A percentile compares a stretch with the other conserved stretches of the same genome.
phyloP scores from a whole-genome alignment of 2,113 vertebrate genomes.

The Carlito syrichta region DNA sequence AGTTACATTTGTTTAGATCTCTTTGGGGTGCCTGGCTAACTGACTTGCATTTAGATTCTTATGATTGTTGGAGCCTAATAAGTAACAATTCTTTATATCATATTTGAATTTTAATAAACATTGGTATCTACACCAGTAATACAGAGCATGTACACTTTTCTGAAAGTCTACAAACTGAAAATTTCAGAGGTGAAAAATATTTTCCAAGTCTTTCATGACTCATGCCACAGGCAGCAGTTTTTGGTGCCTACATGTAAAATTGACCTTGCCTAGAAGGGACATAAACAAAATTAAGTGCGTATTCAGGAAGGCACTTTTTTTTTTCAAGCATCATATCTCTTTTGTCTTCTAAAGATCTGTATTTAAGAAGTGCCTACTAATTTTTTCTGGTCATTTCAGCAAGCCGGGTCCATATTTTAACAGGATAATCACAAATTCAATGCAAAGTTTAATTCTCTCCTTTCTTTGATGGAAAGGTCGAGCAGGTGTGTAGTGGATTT shows the following conservation, averaged over 20 bases:
- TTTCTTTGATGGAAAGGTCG: background rate
- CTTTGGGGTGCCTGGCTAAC: background rate
- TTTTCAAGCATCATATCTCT: background rate
- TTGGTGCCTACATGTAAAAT: background rate
- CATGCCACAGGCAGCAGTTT: background rate
- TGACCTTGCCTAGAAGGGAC: background rate
- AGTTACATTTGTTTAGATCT: background rate
- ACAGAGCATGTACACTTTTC: background rate
- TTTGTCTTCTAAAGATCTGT: background rate
- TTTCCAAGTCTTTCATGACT: background rate
- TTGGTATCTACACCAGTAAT: background rate
- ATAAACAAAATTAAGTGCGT: background rate
- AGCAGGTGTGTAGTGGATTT: background rate
- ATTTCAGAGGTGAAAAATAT: background rate
- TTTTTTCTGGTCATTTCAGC: background rate
- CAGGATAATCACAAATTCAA: background rate
- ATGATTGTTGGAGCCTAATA: background rate
- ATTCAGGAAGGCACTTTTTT: background rate
- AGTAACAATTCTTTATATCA: background rate
- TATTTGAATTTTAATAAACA: background rate
- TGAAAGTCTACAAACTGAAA: background rate
- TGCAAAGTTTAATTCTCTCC: background rate
- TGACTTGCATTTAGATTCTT: background rate
- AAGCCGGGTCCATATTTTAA: background rate
- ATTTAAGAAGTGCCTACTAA: background rate